phyloP scores from a whole-genome alignment of 2,888 invertebrate genomes.

The Archips crataeganus region DNA sequence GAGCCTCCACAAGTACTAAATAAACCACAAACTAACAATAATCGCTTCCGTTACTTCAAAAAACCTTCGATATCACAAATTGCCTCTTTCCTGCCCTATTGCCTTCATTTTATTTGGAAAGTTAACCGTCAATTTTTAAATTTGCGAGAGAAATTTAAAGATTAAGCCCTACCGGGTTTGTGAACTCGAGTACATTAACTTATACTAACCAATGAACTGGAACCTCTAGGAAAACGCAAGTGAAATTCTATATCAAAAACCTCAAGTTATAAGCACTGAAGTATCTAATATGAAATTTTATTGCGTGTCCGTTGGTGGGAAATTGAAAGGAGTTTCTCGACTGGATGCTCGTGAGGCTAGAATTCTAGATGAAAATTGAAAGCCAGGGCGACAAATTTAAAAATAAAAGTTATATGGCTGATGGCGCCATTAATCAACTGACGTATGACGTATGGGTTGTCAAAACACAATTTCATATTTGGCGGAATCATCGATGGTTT shows the following conservation, averaged over 20 bases:
- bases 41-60: not conserved
- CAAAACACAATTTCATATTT: too few species aligned
- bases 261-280: slow-evolving; percentile 40
- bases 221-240: slow-evolving; percentile 67
- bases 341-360: too few species aligned
- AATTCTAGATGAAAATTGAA: too few species aligned
- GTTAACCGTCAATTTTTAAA: slow-evolving; percentile 21
- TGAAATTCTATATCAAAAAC: slow-evolving; percentile 60
- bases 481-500: too few species aligned
- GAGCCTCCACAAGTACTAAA: not conserved
- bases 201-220: slow-evolving; percentile 32
- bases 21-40: not conserved
- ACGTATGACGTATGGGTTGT: too few species aligned
- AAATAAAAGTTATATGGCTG: too few species aligned
- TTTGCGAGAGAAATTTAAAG: slow-evolving; percentile 13
- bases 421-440: too few species aligned
- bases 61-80: slow-evolving; percentile 6
- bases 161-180: slow-evolving; percentile 27
- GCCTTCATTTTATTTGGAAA: slow-evolving; percentile 17
- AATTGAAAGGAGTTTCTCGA: not conserved
- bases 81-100: slow-evolving; percentile 15
- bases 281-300: slow-evolving; percentile 9
- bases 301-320: slow-evolving; percentile 33
- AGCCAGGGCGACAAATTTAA: too few species aligned
- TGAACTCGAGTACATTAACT: slow-evolving; percentile 40